Evolutionary conservation across 2,113 vertebrate species (phyloP).

Genomic region (Stigmatopora nigra): DNA sequence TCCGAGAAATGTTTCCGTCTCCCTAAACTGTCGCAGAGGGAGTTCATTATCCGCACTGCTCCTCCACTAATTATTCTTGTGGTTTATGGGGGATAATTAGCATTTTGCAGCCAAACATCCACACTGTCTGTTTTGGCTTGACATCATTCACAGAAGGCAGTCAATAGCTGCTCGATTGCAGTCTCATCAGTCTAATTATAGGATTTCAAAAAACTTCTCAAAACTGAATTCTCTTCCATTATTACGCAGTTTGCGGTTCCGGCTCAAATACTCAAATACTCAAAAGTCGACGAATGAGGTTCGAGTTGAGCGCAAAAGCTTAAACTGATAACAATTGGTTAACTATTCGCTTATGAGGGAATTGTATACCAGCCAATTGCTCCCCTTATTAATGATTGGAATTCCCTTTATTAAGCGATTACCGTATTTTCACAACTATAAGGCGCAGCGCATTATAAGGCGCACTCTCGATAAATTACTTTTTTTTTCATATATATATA

Average conservation of each 20-base stretch:
- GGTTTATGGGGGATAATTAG: slow-evolving; percentile 63
- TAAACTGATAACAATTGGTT: too few species aligned
- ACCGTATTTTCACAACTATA: too few species aligned
- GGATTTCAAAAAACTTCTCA: slow-evolving; percentile 55
- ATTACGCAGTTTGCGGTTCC: slow-evolving; percentile 17
- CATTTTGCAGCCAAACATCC: slow-evolving; percentile 57
- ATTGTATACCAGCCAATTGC: too few species aligned
- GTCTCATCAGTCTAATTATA: slow-evolving; percentile 65
- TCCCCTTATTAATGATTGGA: too few species aligned
- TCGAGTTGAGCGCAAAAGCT: slow-evolving; percentile 38
- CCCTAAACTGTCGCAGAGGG: slow-evolving; percentile 46
- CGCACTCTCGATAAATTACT: too few species aligned
- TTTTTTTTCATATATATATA: too few species aligned
- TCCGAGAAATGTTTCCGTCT: slow-evolving; percentile 32
- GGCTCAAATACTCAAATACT: slow-evolving; percentile 24
- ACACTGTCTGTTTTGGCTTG: slow-evolving; percentile 44
- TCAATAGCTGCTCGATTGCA: slow-evolving; percentile 62
- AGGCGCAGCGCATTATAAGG: too few species aligned
- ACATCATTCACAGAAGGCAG: slow-evolving; percentile 54
- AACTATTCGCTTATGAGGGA: too few species aligned
- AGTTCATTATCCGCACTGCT: slow-evolving; percentile 62
- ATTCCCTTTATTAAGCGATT: too few species aligned
- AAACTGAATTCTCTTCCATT: slow-evolving; percentile 55
- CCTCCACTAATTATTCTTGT: slow-evolving; percentile 65
- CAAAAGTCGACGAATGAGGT: slow-evolving; percentile 40